These are phyloP conservation scores for Esperia sulphurella DNA, from an alignment of 2,888 invertebrate genomes.

Conservation along the genomic window DNA sequence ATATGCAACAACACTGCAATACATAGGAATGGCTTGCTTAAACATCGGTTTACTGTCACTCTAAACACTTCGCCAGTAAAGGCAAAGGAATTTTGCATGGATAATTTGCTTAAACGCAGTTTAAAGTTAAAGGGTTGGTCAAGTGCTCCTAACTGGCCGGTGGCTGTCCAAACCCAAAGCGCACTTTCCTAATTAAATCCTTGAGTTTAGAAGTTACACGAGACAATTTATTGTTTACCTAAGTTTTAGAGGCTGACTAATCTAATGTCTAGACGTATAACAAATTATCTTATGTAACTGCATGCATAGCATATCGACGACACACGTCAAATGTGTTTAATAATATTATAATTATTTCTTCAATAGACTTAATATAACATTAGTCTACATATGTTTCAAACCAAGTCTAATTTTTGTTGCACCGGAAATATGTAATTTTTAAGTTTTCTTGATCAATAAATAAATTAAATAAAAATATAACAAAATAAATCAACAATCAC, in stretches of 20 bases:
- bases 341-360: not conserved
- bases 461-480: too few species aligned
- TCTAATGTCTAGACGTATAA: too few species aligned
- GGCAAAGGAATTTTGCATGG: conserved; percentile 45
- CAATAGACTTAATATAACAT: too few species aligned
- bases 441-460: too few species aligned
- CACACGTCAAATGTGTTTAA: too few species aligned
- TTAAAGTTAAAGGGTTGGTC: conserved; percentile 53
- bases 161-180: conserved; percentile 39
- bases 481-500: too few species aligned
- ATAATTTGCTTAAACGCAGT: conserved; percentile 62
- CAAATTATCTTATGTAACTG: too few species aligned
- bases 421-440: too few species aligned
- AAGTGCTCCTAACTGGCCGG: conserved; percentile 39
- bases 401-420: too few species aligned
- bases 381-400: too few species aligned
- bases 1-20: conserved; percentile 43
- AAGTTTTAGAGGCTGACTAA: too few species aligned
- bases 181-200: conserved; percentile 56
- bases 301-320: too few species aligned
- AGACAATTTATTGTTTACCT: not conserved
- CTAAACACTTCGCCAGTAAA: conserved; percentile 24
- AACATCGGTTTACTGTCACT: conserved; percentile 25
- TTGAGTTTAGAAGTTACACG: conserved; percentile 40
- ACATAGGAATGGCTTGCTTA: conserved; percentile 47